A percentile compares a stretch with the other conserved stretches of the same genome.
Evolutionary conservation across 1,140 invertebrate genomes (phyloP).

Genomic region (Drosophila guanche): DNA sequence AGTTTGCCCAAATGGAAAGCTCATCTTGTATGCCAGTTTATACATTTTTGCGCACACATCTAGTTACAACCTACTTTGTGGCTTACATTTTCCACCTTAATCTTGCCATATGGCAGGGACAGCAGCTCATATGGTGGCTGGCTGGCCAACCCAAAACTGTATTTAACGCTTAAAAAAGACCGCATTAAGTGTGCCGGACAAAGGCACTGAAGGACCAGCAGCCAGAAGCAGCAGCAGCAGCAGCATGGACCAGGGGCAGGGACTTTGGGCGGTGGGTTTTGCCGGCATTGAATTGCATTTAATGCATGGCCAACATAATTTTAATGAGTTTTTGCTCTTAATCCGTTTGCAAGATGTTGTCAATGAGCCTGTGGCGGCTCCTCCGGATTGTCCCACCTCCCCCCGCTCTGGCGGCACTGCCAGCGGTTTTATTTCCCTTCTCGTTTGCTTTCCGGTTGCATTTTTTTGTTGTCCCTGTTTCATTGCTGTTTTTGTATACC

Average conservation of each 20-base stretch:
- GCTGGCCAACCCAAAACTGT: slow-evolving; percentile 40
- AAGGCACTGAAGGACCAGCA: slow-evolving; percentile 15
- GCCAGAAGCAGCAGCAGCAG: neutral
- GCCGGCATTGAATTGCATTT: slow-evolving; percentile 76
- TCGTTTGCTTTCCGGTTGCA: neutral
- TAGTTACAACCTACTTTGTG: too few relatives aligned
- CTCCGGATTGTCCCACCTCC: slow-evolving; percentile 17
- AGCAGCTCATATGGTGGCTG: slow-evolving; percentile 4
- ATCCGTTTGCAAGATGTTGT: slow-evolving; percentile 79
- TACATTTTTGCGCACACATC: too few relatives aligned
- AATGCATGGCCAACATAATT: slow-evolving; percentile 79
- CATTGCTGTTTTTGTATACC: slow-evolving; percentile 8
- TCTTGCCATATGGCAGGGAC: neutral
- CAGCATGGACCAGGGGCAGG: neutral
- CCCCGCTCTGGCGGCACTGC: slow-evolving; percentile 23
- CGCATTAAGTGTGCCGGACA: slow-evolving; percentile 44
- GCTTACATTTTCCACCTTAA: neutral
- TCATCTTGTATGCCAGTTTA: too few relatives aligned
- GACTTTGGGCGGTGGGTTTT: slow-evolving; percentile 1
- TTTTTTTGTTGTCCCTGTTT: too few relatives aligned
- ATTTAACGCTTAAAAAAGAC: slow-evolving; percentile 48
- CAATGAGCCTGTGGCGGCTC: slow-evolving; percentile 71
- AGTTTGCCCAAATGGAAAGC: too few relatives aligned
- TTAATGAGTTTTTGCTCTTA: slow-evolving; percentile 78
- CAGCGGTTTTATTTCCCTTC: slow-evolving; percentile 33